Base-by-base conservation (phyloP, 2,113 vertebrate genomes). In the Rhynchopsitta pachyrhyncha region DNA sequence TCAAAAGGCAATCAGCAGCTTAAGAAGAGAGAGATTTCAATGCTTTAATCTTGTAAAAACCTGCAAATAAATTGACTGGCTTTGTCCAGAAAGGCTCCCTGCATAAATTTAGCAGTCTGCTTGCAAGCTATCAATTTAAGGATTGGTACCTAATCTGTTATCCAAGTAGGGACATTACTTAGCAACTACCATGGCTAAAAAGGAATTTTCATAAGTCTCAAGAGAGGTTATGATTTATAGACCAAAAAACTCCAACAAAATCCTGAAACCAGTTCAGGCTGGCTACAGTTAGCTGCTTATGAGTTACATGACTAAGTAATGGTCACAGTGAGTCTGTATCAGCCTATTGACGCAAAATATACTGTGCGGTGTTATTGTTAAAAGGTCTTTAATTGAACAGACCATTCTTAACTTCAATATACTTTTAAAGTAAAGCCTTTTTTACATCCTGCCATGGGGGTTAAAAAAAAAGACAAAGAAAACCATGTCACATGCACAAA, bases 131-230 rank as follows among this genome's bases (percentile, higher is more conserved):
- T 91, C 93, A 96, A 70, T 92, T 96, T 94, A 93, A 94, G 95
- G 91, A 91, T 59, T 87, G 83, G 92, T 95, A 94, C 87, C 91
- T 92, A 33, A 92, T 96, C 93, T 92, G 83, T 87, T 93, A 95
- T 76, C 91, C 96, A 96, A 97, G 92, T 90, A 95, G 69, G 87
- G 93, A 83, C 92, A 96, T 97, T 90, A 95, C 88, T 93, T 89
- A 96, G 94, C 83, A 95, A 95, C 93, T 92, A 80, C 68, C 79
- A 93, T 0, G 1, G 86, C 93, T 95, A 92, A 95, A 92, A 97
- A 96, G 93, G 92, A 95, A 97, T 93, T 88, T 95, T 96, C 67
- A 28, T 90, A 93, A 88, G 89, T 90, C 94, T 87, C 92, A 92
- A 84, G 96, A 88, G 92, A 97, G 57, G 50, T 85, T 92, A 96